phyloP scores from a whole-genome alignment of 1,140 invertebrate genomes.

The Drosophila albomicans region DNA sequence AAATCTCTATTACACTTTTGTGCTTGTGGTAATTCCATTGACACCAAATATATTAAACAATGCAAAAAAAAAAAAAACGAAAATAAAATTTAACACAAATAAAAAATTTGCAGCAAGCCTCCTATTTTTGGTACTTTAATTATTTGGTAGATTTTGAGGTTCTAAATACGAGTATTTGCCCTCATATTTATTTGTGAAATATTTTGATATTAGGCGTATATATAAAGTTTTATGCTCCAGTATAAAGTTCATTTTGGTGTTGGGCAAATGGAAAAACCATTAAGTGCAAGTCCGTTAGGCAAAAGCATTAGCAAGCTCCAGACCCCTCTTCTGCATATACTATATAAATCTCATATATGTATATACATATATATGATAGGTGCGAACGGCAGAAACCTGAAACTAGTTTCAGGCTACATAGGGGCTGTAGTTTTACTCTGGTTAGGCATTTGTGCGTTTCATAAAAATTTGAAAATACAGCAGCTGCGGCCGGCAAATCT shows the following conservation, averaged over 20 bases:
- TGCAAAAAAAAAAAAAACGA: too few species aligned
- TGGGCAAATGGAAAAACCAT: constrained; percentile 51
- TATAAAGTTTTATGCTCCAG: not conserved
- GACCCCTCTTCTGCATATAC: constrained; percentile 8
- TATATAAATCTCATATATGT: not conserved
- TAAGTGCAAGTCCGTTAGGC: constrained; percentile 9
- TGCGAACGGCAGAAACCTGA: constrained; percentile 25
- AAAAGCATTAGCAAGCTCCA: constrained; percentile 16
- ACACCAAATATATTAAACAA: too few species aligned
- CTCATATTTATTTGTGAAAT: not conserved
- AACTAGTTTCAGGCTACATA: constrained; percentile 21
- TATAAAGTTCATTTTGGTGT: constrained; percentile 35
- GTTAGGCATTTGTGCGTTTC: constrained; percentile 11
- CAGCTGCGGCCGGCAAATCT: constrained; percentile 43
- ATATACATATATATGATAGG: not conserved
- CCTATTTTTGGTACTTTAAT: too few species aligned
- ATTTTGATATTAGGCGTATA: not conserved
- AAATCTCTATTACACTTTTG: too few species aligned
- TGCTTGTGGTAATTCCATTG: too few species aligned
- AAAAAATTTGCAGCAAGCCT: too few species aligned
- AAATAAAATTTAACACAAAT: too few species aligned
- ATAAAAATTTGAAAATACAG: constrained; percentile 21
- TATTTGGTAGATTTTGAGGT: too few species aligned
- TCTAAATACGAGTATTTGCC: too few species aligned
- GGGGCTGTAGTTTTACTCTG: not conserved